phyloP scores from a whole-genome alignment of 2,113 vertebrate genomes.

The Solea senegalensis region DNA sequence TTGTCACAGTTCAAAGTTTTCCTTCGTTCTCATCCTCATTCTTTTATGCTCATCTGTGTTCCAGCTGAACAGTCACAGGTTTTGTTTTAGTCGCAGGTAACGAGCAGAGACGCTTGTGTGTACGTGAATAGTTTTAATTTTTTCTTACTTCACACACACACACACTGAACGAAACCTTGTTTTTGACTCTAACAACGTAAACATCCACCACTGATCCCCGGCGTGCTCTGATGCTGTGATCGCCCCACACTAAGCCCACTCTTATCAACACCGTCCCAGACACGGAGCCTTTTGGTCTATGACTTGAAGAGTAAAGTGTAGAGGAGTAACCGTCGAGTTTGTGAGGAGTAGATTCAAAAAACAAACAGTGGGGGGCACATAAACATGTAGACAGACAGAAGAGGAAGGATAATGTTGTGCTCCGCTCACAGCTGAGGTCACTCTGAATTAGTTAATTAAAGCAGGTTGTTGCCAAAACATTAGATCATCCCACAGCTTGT shows the following conservation, averaged over 20 bases:
- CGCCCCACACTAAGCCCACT: constrained; percentile 15
- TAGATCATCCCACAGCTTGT: constrained; percentile 62
- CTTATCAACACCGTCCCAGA: constrained; percentile 50
- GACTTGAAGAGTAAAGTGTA: constrained; percentile 9
- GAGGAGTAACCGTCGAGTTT: constrained; percentile 29
- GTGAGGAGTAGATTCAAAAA: constrained; percentile 35
- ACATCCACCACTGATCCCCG: constrained; percentile 8
- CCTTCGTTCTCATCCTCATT: too few relatives aligned
- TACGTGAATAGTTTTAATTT: too few relatives aligned
- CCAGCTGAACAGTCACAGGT: too few relatives aligned
- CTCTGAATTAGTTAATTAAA: constrained; percentile 67
- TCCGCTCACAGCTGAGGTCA: constrained; percentile 54
- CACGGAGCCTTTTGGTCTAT: constrained; percentile 33
- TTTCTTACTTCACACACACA: not conserved
- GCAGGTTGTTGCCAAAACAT: constrained; percentile 70
- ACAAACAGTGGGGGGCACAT: constrained; percentile 4
- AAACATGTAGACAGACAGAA: constrained; percentile 25
- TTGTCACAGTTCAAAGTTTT: too few relatives aligned
- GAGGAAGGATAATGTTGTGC: constrained; percentile 15
- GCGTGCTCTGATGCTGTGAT: constrained; percentile 4
- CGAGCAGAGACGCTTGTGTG: too few relatives aligned
- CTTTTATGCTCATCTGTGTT: too few relatives aligned
- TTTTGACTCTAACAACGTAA: constrained; percentile 13
- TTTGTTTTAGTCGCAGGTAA: too few relatives aligned
- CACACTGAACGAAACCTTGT: not conserved